Conservation (phyloP, 2,888 invertebrate genomes). For the Rhimphoctona megacephalus region DNA sequence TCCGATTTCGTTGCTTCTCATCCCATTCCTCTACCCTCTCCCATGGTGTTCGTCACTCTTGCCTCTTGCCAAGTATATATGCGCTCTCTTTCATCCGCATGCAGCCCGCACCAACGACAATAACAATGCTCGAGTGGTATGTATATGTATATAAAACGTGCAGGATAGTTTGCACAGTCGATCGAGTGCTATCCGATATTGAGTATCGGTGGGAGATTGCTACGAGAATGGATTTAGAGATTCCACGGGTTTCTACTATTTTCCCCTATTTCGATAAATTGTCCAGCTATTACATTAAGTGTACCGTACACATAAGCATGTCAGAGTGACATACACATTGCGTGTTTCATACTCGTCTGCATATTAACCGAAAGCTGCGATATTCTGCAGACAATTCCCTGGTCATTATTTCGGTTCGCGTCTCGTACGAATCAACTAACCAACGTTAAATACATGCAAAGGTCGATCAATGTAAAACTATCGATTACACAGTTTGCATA, state of each 20-base stretch:
- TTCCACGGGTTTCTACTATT: slow-evolving; percentile 43
- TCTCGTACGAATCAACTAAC: slow-evolving; percentile 8
- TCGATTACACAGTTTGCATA: slow-evolving; percentile 21
- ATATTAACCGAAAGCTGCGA: background rate
- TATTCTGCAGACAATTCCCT: slow-evolving; percentile 1
- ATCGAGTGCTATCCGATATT: slow-evolving; percentile 50
- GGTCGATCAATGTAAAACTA: slow-evolving; percentile 8
- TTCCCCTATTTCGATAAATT: slow-evolving; percentile 42
- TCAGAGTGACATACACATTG: background rate
- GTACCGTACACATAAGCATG: background rate
- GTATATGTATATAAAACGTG: slow-evolving; percentile 41
- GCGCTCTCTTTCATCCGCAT: slow-evolving; percentile 43
- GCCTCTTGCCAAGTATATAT: slow-evolving; percentile 26
- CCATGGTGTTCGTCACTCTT: slow-evolving; percentile 14
- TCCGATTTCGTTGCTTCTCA: slow-evolving; percentile 77
- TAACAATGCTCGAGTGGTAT: slow-evolving; percentile 24
- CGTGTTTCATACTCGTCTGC: background rate
- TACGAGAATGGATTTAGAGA: slow-evolving; percentile 19
- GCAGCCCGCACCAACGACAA: slow-evolving; percentile 27
- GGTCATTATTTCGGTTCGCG: slow-evolving; percentile 12
- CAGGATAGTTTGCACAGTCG: slow-evolving; percentile 43
- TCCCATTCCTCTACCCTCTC: background rate
- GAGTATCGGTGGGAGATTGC: slow-evolving; percentile 8
- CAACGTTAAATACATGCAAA: background rate
- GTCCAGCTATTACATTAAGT: slow-evolving; percentile 14